Evolutionary conservation across 2,888 invertebrate genomes (phyloP), one percentile per base, ranked within the genome.

Genomic region (Acleris emargana): DNA sequence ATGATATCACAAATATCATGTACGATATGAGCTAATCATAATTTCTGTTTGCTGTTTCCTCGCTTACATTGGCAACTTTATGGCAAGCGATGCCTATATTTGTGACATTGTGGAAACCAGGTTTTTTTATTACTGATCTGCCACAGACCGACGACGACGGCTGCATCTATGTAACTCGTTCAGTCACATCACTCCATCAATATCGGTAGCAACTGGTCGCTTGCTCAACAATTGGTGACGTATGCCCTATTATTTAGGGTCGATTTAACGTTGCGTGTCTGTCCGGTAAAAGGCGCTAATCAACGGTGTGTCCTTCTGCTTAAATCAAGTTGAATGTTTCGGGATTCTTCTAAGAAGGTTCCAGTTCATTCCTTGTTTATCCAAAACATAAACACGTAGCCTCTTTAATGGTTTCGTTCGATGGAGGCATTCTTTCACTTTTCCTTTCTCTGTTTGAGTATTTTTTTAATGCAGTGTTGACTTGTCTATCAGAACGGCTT

Each of bases 1-100:
- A 89, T 81, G 89, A 87, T 91, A 89, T 91, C 85, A 89, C 89
- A 89, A 88, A 87, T 87, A 87, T 84, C 82, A 88, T 86, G 84
- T 81, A 83, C 85, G 87, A 81, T 78, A 78, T 77, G 79, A 76
- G 74, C 73, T 71, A 68, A 67, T 72, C 73, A 73, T 70, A 72
- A 70, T 77, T 69, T 73, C 72, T 76, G 74, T 76, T 77, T 72
- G 71, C 69, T 51, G 63, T 67, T 62, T 67, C 61, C 69, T 69
- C 52, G 58, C 61, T 61, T 64, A 11, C 3, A 78, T 70, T 74
- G 67, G 75, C 69, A 72, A 71, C 73, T 55, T 68, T 78, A 71
- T 75, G 20, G 18, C 51, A 43, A 51, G 32, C 38, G 6, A 57
- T 50, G 45, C 45, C 32, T 45, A 17, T 3, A 57, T 25, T 57